A percentile compares a stretch with the other conserved stretches of the same genome.
Conservation (phyloP, 2,113 vertebrate genomes). For the Sinocyclocheilus anshuiensis region DNA sequence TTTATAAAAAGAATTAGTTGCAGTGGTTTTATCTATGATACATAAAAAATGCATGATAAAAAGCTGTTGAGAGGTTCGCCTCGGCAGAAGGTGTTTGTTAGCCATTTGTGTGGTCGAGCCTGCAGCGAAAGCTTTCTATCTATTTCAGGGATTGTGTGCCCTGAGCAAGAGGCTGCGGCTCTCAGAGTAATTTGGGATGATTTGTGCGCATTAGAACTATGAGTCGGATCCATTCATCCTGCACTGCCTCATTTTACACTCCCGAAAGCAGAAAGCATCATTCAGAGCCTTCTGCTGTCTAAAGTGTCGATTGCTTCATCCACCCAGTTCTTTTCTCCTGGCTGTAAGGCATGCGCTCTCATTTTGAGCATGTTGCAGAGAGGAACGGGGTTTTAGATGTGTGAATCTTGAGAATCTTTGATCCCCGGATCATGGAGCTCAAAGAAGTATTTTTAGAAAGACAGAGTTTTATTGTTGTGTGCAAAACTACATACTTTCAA, state of each 20-base stretch:
- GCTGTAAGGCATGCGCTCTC: background rate
- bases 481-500: background rate
- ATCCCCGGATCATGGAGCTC: background rate
- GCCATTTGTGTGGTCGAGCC: constrained; percentile 34
- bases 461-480: background rate
- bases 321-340: constrained; percentile 31
- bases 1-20: constrained; percentile 46
- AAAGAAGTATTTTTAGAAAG: background rate
- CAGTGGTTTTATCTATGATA: constrained; percentile 15
- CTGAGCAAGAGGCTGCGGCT: constrained; percentile 46
- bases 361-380: background rate
- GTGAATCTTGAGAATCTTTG: background rate
- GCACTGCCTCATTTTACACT: constrained; percentile 42
- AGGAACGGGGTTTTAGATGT: constrained; percentile 8
- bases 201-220: constrained; percentile 56
- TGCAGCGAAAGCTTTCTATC: constrained; percentile 56
- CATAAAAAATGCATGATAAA: constrained; percentile 51
- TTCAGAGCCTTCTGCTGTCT: constrained; percentile 46
- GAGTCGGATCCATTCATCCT: constrained; percentile 41
- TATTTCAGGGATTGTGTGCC: constrained; percentile 42
- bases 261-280: constrained; percentile 49
- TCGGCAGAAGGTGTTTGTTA: constrained; percentile 19
- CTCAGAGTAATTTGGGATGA: constrained; percentile 58
- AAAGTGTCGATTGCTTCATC: constrained; percentile 39
- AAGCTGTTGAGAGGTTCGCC: background rate